Conservation (phyloP, 2,797 vertebrate species). For the Carcharodon carcharias region DNA sequence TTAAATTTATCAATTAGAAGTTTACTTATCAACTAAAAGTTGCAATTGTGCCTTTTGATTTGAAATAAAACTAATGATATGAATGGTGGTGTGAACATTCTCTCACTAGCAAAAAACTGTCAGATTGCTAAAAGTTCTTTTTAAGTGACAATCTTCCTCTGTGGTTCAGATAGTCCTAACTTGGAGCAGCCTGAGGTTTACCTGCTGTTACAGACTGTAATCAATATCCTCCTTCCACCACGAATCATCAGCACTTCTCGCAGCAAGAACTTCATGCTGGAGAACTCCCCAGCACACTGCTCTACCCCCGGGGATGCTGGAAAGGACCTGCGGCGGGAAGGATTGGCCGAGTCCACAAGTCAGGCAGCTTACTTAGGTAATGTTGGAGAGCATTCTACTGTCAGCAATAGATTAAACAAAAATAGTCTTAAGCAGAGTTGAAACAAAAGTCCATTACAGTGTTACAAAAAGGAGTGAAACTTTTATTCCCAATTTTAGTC, state of each 20-base stretch:
- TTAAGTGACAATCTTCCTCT: conserved; percentile 9
- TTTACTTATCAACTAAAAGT: not conserved
- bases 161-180: conserved; percentile 80
- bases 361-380: conserved; percentile 94
- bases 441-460: not conserved
- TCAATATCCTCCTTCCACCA: conserved; percentile 91
- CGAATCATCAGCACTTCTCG: conserved; percentile 95
- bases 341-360: conserved; percentile 91
- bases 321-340: conserved; percentile 86
- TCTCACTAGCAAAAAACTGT: not conserved
- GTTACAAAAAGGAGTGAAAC: not conserved
- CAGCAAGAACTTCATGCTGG: conserved; percentile 97
- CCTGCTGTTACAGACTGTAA: conserved; percentile 89
- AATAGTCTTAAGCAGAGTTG: not conserved
- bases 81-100: not conserved
- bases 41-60: not conserved
- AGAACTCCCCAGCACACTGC: conserved; percentile 94
- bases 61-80: not conserved
- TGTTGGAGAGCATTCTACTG: conserved; percentile 36
- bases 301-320: conserved; percentile 88
- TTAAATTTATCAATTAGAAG: not conserved
- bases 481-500: not conserved
- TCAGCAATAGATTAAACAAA: not conserved
- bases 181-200: conserved; percentile 93
- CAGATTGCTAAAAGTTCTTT: not conserved